Base-by-base conservation (phyloP, 2,888 invertebrate species). In the Unio delphinus region DNA sequence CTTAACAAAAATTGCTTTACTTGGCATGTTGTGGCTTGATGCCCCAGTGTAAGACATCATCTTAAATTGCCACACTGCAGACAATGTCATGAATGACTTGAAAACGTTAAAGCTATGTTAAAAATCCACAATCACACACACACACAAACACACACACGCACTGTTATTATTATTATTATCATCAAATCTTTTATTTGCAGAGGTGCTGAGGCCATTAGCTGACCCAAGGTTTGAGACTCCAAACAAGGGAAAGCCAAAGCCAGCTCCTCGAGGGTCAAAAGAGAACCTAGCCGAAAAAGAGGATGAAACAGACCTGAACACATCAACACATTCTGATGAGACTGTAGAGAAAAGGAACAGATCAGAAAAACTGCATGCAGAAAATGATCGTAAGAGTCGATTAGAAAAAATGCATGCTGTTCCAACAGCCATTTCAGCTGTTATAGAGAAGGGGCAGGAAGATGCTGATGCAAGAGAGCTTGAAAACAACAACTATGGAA, bases 401-500 rank as follows among this genome's bases (percentile, higher is more conserved):
- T 75, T 81, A 73, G 80, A 80, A 61, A 81, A 72, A 69, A 80
- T 81, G 67, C 75, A 80, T 74, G 80, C 74, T 57, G 75, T 81
- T 26, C 72, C 76, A 4, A 81, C 81, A n/a, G 80, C 80, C 7
- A 62, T 81, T 57, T 75, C 79, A 55, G 70, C 72, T 30, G 70
- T 80, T 26, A 70, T 64, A 61, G 54, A 59, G 62, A 61, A 54
- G 18, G 64, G 60, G 28, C 61, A 60, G 20, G 57, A 62, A n/a
- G 57, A 67, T 30, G 45, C 58, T 26, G 28, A 66, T 66, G 55
- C 69, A 68, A 54, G 54, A 64, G 26, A 59, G 63, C 30, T 28
- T 64, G 23, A 65, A 78, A n/a, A 69, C 64, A 55, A 65, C 66
- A 61, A 67, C 68, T 20, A 58, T 63, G n/a, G 67, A 69, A 30